These are phyloP conservation scores for Palythoa caribaeorum DNA, from an alignment of 92 coral and sea anemone genomes.

Conservation along the genomic window DNA sequence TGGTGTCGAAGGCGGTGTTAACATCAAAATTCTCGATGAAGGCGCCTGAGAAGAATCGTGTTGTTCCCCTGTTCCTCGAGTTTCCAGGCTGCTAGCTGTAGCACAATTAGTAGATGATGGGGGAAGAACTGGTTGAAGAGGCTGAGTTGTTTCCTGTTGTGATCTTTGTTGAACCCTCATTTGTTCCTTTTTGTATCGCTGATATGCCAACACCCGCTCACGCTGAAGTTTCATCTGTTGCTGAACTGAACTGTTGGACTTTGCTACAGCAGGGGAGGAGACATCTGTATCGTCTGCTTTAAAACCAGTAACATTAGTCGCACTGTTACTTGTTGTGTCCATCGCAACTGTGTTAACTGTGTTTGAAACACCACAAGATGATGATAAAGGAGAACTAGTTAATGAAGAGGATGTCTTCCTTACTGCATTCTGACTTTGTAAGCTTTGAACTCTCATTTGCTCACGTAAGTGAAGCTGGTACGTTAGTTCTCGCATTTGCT, in stretches of 20 bases:
- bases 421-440: neutral
- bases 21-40: neutral
- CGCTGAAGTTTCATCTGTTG: neutral
- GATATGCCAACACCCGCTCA: neutral
- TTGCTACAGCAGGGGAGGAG: too few species aligned
- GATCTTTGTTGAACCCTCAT: neutral
- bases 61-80: neutral
- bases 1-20: neutral
- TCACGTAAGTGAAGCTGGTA: neutral
- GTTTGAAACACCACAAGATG: too few species aligned
- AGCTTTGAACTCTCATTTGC: neutral
- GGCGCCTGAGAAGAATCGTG: neutral
- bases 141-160: neutral
- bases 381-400: neutral
- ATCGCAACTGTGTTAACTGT: too few species aligned
- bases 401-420: neutral
- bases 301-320: neutral
- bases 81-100: neutral
- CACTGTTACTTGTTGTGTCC: too few species aligned
- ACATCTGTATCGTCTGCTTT: neutral
- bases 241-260: neutral
- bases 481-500: neutral
- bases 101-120: neutral
- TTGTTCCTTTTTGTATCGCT: slow-evolving; percentile 2
- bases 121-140: neutral